A percentile compares a stretch with the other conserved stretches of the same genome.
These are phyloP conservation scores for Delia radicum DNA, from an alignment of 1,140 invertebrate genomes.

Conservation along the genomic window DNA sequence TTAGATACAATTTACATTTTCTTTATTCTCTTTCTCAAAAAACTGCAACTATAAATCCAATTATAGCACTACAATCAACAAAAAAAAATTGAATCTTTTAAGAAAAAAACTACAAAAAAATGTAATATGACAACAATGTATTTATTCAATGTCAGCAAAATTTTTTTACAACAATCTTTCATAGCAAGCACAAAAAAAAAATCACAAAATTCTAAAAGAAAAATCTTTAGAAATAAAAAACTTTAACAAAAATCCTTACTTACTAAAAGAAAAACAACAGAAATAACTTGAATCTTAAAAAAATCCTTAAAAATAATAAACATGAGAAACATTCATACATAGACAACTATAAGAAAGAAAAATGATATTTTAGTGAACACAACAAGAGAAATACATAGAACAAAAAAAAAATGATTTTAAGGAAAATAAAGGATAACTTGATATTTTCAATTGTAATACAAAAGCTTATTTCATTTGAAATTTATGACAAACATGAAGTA, in stretches of 20 bases:
- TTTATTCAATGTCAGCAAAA: background rate
- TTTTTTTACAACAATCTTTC: background rate
- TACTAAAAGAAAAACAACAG: background rate
- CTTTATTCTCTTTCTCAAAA: too few relatives aligned
- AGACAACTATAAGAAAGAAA: background rate
- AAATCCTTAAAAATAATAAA: background rate
- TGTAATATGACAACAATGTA: background rate
- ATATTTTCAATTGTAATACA: background rate
- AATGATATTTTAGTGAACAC: background rate
- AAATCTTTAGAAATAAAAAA: background rate
- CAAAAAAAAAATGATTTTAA: background rate
- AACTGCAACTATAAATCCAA: slow-evolving; percentile 1
- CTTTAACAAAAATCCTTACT: background rate
- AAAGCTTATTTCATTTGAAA: background rate
- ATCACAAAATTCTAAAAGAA: background rate
- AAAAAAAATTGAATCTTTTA: background rate
- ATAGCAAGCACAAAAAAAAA: background rate
- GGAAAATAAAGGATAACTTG: background rate
- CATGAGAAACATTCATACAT: background rate
- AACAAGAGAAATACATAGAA: background rate
- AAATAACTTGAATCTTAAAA: background rate
- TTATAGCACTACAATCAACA: background rate
- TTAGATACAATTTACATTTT: too few relatives aligned
- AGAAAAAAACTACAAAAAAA: background rate
- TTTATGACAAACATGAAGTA: background rate